phyloP scores from a whole-genome alignment of 2,797 vertebrate species.

The Premnoplex brunnescens region DNA sequence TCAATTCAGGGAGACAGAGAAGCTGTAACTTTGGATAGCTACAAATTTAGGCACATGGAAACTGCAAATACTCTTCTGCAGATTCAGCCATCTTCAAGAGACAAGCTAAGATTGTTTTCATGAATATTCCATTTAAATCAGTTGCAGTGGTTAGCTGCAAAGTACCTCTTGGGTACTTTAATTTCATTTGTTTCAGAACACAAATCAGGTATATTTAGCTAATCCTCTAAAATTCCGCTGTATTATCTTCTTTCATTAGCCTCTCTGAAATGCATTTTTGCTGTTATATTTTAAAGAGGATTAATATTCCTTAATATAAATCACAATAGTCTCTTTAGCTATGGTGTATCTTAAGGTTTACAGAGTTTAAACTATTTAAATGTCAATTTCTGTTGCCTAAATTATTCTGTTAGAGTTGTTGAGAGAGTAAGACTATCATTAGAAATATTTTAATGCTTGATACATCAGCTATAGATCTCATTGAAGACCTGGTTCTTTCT shows the following conservation, averaged over 20 bases:
- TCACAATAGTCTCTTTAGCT: conserved; percentile 30
- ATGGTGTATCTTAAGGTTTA: background rate
- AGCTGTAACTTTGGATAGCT: background rate
- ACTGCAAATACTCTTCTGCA: background rate
- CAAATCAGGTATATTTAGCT: conserved; percentile 30
- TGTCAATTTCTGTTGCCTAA: background rate
- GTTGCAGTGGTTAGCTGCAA: conserved; percentile 8
- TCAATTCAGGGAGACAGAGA: background rate
- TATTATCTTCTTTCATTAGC: conserved; percentile 30
- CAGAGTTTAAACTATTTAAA: conserved; percentile 8
- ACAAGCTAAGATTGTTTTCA: background rate
- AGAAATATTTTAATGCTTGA: background rate
- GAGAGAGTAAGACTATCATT: background rate
- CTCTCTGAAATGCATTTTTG: conserved; percentile 32
- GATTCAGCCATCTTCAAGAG: background rate
- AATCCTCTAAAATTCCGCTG: conserved; percentile 37
- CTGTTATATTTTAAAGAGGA: conserved; percentile 14
- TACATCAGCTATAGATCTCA: background rate
- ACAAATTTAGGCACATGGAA: conserved; percentile 14
- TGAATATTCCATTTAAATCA: background rate
- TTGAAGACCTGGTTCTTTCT: background rate
- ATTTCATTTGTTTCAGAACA: conserved; percentile 54
- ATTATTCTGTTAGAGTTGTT: background rate
- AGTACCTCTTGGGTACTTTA: conserved; percentile 1
- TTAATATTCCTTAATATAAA: conserved; percentile 27